Base-by-base conservation (phyloP, 2,113 vertebrate species). In the Todiramphus saurophagus region DNA sequence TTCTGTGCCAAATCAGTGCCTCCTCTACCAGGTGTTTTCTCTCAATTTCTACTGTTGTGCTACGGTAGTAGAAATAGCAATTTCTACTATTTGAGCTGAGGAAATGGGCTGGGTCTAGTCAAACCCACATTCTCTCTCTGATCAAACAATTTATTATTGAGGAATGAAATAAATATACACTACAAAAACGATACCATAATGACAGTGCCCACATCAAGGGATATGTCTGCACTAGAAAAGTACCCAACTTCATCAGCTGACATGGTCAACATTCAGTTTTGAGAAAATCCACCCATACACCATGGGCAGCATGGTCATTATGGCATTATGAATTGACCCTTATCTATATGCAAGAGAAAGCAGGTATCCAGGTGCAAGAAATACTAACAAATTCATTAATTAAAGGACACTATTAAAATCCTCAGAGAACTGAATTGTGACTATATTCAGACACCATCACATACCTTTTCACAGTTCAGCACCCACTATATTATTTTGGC, bases 311-410 rank as follows among this genome's bases (percentile, higher is more conserved):
- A 58, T 3, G 5, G n/a, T 50, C 53, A 41, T 37, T 72, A 74
- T 4, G 25, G 37, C 28, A 51, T 48, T 51, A 6, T 30, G 33
- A 67, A 77, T 19, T 0, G 0, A 48, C 21, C 16, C n/a, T 58
- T 59, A 70, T 4, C n/a, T 21, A 41, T 13, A 19, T 70, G 28
- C 41, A 83, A 80, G 62, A 77, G 55, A 83, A 89, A 89, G 31
- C 25, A 81, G 51, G 56, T 68, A 77, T 59, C n/a, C 31, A 74
- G 39, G 23, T 46, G 31, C 43, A 82, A 68, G 27, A 73, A 93
- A 85, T 25, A 39, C 28, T 55, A 59, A 75, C 7, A 16, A 70
- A 78, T 33, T 46, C 37, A 56, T 85, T 79, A 55, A 81, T 67
- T 87, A 93, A 83, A 88, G 48, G 16, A 70, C 37, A 84, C 60